A percentile compares a stretch with the other conserved stretches of the same genome.
Conservation (phyloP, 2,888 invertebrate genomes). For the Atrina japonica region DNA sequence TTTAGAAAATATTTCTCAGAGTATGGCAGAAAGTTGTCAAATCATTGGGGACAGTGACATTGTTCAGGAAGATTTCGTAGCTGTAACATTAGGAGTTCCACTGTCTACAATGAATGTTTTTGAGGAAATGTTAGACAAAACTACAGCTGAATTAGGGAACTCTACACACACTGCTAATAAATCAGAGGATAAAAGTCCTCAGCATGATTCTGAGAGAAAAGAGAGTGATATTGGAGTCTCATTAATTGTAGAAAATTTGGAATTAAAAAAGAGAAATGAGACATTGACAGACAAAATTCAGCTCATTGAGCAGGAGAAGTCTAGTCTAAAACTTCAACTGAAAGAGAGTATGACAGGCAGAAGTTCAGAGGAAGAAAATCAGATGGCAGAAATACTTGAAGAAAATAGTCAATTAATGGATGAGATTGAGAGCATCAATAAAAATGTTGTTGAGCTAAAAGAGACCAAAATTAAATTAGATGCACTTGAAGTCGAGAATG, state of each 20-base stretch:
- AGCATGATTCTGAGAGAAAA: not conserved
- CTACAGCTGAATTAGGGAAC: too few relatives aligned
- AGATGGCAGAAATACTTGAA: slow-evolving; percentile 7
- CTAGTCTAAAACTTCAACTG: not conserved
- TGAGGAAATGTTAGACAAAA: too few relatives aligned
- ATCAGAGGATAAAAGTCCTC: not conserved
- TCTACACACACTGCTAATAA: not conserved
- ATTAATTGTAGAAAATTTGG: not conserved
- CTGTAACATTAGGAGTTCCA: not conserved
- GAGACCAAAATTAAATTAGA: not conserved
- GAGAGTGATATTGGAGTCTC: not conserved
- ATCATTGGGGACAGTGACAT: not conserved
- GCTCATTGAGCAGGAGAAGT: slow-evolving; percentile 15
- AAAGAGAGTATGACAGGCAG: not conserved
- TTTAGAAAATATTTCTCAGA: not conserved
- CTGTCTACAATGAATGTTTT: too few relatives aligned
- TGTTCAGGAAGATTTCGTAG: not conserved
- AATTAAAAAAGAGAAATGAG: slow-evolving; percentile 5
- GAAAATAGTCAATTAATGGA: slow-evolving; percentile 26
- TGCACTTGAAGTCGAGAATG: not conserved
- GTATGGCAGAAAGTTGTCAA: slow-evolving; percentile 1
- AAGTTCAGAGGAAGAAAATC: not conserved
- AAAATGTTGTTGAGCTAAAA: slow-evolving; percentile 19
- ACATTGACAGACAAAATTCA: slow-evolving; percentile 8
- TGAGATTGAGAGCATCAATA: slow-evolving; percentile 37